Conservation (phyloP, 2,113 vertebrate genomes). For the Crotalus helleri region DNA sequence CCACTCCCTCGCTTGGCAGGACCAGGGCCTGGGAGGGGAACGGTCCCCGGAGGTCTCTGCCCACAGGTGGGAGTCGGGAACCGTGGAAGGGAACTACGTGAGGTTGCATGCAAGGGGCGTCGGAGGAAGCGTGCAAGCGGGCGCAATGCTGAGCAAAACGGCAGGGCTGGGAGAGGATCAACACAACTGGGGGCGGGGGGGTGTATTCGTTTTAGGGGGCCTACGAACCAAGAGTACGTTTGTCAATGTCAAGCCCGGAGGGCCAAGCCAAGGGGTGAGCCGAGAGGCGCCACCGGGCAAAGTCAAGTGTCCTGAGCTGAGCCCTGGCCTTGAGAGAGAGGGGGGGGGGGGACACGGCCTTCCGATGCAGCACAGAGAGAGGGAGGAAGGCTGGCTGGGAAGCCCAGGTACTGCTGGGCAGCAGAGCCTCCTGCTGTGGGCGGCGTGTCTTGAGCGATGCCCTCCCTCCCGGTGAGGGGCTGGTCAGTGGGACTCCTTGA, state of each 20-base stretch:
- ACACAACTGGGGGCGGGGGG: neutral
- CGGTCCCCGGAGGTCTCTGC: neutral
- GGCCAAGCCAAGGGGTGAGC: neutral
- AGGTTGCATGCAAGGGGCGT: neutral
- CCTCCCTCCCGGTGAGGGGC: neutral
- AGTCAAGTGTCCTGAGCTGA: neutral
- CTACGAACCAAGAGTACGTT: neutral
- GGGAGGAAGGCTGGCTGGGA: conserved; percentile 15
- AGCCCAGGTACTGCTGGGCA: neutral
- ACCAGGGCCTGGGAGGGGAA: neutral
- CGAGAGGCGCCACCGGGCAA: neutral
- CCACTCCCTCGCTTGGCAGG: neutral
- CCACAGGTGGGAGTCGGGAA: neutral
- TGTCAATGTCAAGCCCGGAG: neutral
- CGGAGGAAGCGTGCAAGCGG: neutral
- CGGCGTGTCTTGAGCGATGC: neutral
- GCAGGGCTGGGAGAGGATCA: neutral
- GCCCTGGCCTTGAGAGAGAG: neutral
- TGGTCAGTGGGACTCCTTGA: conserved; percentile 78
- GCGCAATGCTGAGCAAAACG: neutral
- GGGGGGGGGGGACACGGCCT: conserved; percentile 3
- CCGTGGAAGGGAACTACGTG: neutral
- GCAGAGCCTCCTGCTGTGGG: neutral
- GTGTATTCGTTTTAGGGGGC: neutral
- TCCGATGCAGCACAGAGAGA: neutral